Base-by-base conservation (phyloP, 2,888 invertebrate genomes). In the Brachyptera putata region DNA sequence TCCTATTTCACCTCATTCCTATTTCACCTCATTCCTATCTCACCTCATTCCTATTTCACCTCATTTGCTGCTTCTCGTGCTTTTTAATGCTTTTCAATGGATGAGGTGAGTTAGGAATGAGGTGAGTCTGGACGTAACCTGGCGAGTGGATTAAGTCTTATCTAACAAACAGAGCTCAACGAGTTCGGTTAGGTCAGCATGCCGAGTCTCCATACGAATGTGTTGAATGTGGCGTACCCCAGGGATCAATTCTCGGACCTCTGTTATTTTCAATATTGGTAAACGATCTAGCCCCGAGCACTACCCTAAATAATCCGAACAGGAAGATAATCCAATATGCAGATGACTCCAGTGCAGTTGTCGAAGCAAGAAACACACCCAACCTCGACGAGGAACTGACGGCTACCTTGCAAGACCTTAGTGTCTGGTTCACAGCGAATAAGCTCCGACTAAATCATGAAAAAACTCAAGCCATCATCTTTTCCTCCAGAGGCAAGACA, bases 181-280 rank as follows among this genome's bases (percentile, higher is more conserved):
- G 14, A 11, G 49, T 50, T 16, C 13, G 7, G 13, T 2, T 50
- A 14, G 49, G 21, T n/a, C 13, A 14, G n/a, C n/a, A n/a, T n/a
- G n/a, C n/a, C n/a, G n/a, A n/a, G n/a, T n/a, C n/a, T n/a, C n/a
- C n/a, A n/a, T 50, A 30, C 26, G 49, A 26, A 26, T 13, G 4
- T 18, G 21, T 53, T 21, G 34, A 53, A 36, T 34, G 34, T 30
- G 53, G 53, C 21, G 34, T 53, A 16, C 53, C 53, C 3, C 53
- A 53, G 34, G 36, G 53, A 18, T 53, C 53, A n/a, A 34, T 53
- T 3, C 34, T 53, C 3, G 34, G 53, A n/a, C 53, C 53, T 14
- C 16, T 34, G 9, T 21, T 53, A 18, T 53, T 53, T 36, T 34
- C 34, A 3, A 21, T 36, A 2, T 36, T 34, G 4, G 34, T 34